A percentile compares a stretch with the other conserved stretches of the same genome.
These are phyloP conservation scores for Triplophysa dalaica DNA, from an alignment of 2,113 vertebrate genomes.

Conservation along the genomic window DNA sequence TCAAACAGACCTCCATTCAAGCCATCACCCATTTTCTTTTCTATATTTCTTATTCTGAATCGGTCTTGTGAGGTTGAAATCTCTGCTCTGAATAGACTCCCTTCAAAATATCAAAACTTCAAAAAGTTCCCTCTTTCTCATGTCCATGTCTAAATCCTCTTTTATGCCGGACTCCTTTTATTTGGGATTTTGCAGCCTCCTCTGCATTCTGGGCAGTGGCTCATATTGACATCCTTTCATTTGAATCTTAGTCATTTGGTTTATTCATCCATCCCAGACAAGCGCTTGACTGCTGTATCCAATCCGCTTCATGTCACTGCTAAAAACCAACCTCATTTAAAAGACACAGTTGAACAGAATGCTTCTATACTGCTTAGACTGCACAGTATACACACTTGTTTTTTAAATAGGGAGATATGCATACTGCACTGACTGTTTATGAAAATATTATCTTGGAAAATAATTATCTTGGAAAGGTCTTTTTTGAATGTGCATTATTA, in stretches of 20 bases:
- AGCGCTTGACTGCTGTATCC: neutral
- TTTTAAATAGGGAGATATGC: no score
- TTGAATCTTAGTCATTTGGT: neutral
- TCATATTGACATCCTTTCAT: constrained; percentile 4
- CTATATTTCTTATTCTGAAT: neutral
- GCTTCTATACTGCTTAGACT: no score
- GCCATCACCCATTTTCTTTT: neutral
- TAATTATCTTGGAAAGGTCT: no score
- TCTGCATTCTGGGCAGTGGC: constrained; percentile 26
- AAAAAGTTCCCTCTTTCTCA: neutral
- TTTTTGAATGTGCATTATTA: no score
- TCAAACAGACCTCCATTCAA: neutral
- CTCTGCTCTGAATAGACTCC: neutral
- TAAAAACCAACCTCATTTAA: neutral
- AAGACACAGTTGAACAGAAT: neutral
- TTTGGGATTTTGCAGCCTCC: constrained; percentile 7
- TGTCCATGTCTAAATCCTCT: constrained; percentile 13
- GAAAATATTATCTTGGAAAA: no score
- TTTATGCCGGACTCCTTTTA: neutral
- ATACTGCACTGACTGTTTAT: no score
- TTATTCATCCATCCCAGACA: neutral
- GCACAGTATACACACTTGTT: no score
- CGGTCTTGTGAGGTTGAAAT: neutral
- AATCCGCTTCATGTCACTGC: neutral
- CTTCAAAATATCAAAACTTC: constrained; percentile 14